Evolutionary conservation across 92 coral and sea anemone species (phyloP).

Genomic region (Galaxea fascicularis): DNA sequence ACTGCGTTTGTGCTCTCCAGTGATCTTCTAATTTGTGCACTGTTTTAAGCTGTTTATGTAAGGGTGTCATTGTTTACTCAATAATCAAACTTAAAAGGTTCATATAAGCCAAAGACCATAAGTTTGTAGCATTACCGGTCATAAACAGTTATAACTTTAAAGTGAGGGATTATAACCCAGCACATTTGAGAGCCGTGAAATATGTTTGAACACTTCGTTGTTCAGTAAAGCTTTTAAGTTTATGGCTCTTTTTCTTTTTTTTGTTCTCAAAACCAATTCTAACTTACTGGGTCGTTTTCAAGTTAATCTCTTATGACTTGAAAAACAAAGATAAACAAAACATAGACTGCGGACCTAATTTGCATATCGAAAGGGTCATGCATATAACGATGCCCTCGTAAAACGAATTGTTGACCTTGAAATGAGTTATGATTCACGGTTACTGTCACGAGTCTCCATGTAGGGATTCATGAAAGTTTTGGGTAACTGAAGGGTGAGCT

Average conservation of each 20-base stretch:
- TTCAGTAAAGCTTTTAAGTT: too few species aligned
- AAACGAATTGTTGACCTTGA: constrained; percentile 12
- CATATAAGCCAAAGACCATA: not conserved
- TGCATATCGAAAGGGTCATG: constrained; percentile 11
- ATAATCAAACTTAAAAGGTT: constrained; percentile 1
- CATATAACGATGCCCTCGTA: constrained; percentile 28
- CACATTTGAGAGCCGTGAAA: too few species aligned
- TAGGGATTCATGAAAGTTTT: not conserved
- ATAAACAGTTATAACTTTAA: constrained; percentile 1
- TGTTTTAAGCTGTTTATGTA: not conserved
- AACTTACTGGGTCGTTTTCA: not conserved
- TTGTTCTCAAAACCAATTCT: not conserved
- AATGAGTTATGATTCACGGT: not conserved
- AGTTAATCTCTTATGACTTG: constrained; percentile 18
- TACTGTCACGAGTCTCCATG: not conserved
- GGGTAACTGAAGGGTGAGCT: constrained; percentile 1
- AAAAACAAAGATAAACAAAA: constrained; percentile 7
- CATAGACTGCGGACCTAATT: not conserved
- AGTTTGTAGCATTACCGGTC: not conserved
- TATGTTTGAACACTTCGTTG: too few species aligned
- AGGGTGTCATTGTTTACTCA: constrained; percentile 13
- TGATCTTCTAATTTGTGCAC: constrained; percentile 3
- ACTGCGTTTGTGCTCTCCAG: not conserved
- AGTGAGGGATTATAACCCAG: constrained; percentile 16
- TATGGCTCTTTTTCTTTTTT: not conserved